Conservation (phyloP, 2,888 invertebrate genomes). For the Dicyrtoma fusca region DNA sequence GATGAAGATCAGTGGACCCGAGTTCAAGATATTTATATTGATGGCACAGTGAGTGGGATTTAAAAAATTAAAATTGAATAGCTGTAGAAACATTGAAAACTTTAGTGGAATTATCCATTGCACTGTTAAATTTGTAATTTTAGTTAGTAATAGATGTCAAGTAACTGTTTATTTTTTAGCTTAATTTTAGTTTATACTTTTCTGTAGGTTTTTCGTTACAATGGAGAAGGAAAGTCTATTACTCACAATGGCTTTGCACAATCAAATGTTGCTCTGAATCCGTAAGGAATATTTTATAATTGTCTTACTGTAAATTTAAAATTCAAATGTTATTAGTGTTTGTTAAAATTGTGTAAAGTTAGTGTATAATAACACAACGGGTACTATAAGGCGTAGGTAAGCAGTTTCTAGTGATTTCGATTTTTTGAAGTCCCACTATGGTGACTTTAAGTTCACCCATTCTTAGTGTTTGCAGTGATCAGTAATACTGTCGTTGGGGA, state of each 20-base stretch:
- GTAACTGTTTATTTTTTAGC: neutral
- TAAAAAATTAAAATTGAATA: no score
- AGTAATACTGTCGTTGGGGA: no score
- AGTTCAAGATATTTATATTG: conserved; percentile 62
- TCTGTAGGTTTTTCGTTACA: conserved; percentile 62
- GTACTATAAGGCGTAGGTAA: no score
- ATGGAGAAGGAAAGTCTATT: conserved; percentile 63
- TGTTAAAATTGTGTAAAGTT: no score
- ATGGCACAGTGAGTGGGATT: conserved; percentile 60
- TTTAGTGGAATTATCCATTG: neutral
- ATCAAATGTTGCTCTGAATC: conserved; percentile 62
- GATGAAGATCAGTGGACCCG: conserved; percentile 59
- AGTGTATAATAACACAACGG: no score
- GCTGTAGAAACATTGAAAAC: no score
- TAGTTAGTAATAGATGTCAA: no score
- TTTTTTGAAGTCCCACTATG: no score
- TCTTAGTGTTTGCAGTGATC: no score
- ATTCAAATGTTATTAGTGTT: neutral
- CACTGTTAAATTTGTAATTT: neutral
- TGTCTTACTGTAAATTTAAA: conserved; percentile 3
- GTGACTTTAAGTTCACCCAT: no score
- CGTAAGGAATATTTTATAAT: conserved; percentile 51
- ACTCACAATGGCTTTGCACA: conserved; percentile 64
- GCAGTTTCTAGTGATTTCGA: no score
- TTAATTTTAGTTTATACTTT: conserved; percentile 13